These are phyloP conservation scores for Pectinophora gossypiella DNA, from an alignment of 1,140 invertebrate genomes.

Conservation along the genomic window DNA sequence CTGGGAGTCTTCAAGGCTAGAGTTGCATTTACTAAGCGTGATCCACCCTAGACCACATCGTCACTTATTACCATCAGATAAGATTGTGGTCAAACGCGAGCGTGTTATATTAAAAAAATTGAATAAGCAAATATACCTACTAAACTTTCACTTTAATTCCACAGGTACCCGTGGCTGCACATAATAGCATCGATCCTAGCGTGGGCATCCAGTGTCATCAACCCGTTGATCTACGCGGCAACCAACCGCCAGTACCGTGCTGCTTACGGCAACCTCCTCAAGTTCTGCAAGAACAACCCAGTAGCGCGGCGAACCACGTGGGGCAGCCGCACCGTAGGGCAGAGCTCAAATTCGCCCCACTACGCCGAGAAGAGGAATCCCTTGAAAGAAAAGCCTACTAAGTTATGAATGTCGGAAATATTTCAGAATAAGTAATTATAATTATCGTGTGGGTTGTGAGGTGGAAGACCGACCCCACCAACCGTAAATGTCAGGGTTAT, in stretches of 20 bases:
- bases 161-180: constrained; percentile 81
- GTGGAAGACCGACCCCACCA: neutral
- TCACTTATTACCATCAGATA: too few relatives aligned
- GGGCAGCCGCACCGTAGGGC: constrained; percentile 64
- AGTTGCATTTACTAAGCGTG: too few relatives aligned
- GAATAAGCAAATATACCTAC: too few relatives aligned
- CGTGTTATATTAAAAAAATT: too few relatives aligned
- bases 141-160: too few relatives aligned
- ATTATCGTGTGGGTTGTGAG: too few relatives aligned
- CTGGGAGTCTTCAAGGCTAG: too few relatives aligned
- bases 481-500: neutral
- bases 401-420: constrained; percentile 44
- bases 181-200: constrained; percentile 88
- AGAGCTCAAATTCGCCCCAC: constrained; percentile 62
- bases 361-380: constrained; percentile 55
- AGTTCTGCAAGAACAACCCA: constrained; percentile 59
- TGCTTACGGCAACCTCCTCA: constrained; percentile 83
- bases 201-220: constrained; percentile 91
- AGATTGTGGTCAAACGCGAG: too few relatives aligned
- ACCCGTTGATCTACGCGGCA: constrained; percentile 91
- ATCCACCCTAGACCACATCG: too few relatives aligned
- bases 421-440: neutral
- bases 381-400: constrained; percentile 51
- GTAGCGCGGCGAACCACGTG: constrained; percentile 55
- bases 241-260: constrained; percentile 89